Evolutionary conservation across 2,888 invertebrate species (phyloP).

Genomic region (Sphaerophoria taeniata): DNA sequence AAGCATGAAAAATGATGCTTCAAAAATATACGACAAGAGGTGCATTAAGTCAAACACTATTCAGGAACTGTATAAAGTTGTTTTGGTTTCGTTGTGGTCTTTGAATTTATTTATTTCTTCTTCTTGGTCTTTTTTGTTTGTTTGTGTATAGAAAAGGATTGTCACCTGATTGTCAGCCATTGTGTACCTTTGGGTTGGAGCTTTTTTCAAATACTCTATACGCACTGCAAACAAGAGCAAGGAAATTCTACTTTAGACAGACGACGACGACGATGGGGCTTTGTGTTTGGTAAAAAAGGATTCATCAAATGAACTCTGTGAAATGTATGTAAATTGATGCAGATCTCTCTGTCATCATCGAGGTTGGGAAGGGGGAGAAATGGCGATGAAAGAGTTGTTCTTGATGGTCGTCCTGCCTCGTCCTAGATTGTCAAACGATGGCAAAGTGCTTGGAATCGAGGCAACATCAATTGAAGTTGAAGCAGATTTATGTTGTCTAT

Average conservation of each 20-base stretch:
- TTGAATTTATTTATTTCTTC: slow-evolving; percentile 24
- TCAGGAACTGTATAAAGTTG: slow-evolving; percentile 58
- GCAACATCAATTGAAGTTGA: slow-evolving; percentile 64
- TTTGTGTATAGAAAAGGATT: slow-evolving; percentile 56
- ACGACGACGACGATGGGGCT: slow-evolving; percentile 40
- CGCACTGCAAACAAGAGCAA: slow-evolving; percentile 63
- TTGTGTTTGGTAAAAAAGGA: slow-evolving; percentile 65
- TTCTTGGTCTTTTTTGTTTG: neutral
- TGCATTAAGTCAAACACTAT: slow-evolving; percentile 73
- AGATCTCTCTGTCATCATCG: slow-evolving; percentile 57
- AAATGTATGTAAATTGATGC: slow-evolving; percentile 74
- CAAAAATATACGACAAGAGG: slow-evolving; percentile 62
- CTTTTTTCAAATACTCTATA: slow-evolving; percentile 43
- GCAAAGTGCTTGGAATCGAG: slow-evolving; percentile 42
- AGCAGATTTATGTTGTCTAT: slow-evolving; percentile 58
- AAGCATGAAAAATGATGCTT: slow-evolving; percentile 73
- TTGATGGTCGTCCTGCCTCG: slow-evolving; percentile 10
- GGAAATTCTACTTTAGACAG: slow-evolving; percentile 70
- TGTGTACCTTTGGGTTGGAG: slow-evolving; percentile 54
- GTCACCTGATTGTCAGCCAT: slow-evolving; percentile 73
- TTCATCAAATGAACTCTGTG: slow-evolving; percentile 72
- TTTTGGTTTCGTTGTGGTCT: slow-evolving; percentile 36
- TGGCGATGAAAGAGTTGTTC: slow-evolving; percentile 49
- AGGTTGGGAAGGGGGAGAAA: slow-evolving; percentile 46
- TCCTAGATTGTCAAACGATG: slow-evolving; percentile 59